Conservation (phyloP, 2,888 invertebrate genomes). For the Empis livida region DNA sequence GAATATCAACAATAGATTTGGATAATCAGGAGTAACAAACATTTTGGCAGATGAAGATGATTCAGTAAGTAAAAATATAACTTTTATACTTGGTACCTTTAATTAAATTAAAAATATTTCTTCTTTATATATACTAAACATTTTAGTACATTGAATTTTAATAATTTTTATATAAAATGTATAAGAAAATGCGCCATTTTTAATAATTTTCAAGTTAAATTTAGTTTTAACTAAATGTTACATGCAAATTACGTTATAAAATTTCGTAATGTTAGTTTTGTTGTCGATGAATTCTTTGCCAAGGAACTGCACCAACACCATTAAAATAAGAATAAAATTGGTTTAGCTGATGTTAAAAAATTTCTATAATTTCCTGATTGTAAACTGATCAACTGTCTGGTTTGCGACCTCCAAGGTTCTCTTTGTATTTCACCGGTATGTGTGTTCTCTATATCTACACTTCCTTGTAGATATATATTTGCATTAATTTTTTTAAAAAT, state of each 20-base stretch:
- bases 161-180: no score
- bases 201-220: no score
- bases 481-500: not conserved
- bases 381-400: not conserved
- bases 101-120: no score
- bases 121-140: no score
- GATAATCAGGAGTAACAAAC: no score
- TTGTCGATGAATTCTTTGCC: not conserved
- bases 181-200: no score
- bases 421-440: conserved; percentile 1
- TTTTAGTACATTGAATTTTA: no score
- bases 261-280: not conserved
- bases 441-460: conserved; percentile 1
- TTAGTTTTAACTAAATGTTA: no score
- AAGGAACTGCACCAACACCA: not conserved
- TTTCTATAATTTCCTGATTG: not conserved
- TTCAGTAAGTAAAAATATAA: no score
- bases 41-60: no score
- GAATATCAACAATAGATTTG: not conserved
- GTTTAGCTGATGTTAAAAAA: not conserved
- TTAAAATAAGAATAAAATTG: not conserved
- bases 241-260: no score
- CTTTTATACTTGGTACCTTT: no score
- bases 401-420: not conserved
- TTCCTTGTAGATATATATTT: conserved; percentile 1